Conservation (phyloP, 2,888 invertebrate species). For the Protodeltote pygarga region DNA sequence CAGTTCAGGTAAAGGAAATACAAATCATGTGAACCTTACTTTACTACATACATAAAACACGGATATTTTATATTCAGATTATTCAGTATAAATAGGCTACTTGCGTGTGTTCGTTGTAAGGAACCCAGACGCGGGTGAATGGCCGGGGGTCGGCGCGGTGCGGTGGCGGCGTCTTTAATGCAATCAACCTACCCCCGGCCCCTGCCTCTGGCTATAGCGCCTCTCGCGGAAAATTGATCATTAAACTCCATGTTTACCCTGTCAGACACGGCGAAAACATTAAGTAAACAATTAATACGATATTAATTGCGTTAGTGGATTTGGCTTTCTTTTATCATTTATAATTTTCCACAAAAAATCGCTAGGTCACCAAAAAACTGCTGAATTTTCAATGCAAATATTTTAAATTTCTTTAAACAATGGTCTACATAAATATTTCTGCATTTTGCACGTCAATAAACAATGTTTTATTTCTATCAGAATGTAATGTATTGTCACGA, state of each 20-base stretch:
- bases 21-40: neutral
- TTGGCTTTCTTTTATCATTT: slow-evolving; percentile 4
- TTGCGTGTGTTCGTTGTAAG: slow-evolving; percentile 5
- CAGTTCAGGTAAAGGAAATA: neutral
- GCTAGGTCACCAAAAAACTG: no score
- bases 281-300: slow-evolving; percentile 10
- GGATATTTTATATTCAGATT: neutral
- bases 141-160: slow-evolving; percentile 52
- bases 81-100: no score
- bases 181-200: slow-evolving; percentile 36
- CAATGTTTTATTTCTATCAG: slow-evolving; percentile 18
- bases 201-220: slow-evolving; percentile 24
- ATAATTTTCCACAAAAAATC: slow-evolving; percentile 7
- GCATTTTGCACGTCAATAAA: slow-evolving; percentile 15
- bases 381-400: no score
- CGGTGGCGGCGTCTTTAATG: slow-evolving; percentile 52
- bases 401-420: no score
- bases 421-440: no score
- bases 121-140: slow-evolving; percentile 43
- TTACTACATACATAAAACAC: neutral
- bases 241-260: slow-evolving; percentile 15
- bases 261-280: slow-evolving; percentile 1
- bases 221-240: slow-evolving; percentile 31
- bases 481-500: slow-evolving; percentile 18
- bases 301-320: slow-evolving; percentile 2